These are phyloP conservation scores for Temnothorax unifasciatus DNA, from an alignment of 2,888 invertebrate genomes.

Conservation along the genomic window DNA sequence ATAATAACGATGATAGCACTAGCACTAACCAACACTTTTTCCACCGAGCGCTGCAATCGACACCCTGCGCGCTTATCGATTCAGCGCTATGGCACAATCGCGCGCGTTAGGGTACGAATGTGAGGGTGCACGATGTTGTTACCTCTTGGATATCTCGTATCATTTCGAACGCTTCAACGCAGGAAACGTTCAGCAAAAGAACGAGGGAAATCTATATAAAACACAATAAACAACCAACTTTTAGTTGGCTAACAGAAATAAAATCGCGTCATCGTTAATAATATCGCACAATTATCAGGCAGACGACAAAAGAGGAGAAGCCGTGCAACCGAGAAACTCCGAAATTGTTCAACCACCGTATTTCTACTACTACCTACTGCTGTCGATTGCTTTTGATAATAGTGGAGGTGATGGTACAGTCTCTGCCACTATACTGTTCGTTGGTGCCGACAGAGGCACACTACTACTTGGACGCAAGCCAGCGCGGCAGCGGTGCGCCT, in stretches of 20 bases:
- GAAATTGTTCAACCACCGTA: constrained; percentile 42
- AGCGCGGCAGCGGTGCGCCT: constrained; percentile 81
- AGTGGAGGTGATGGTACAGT: constrained; percentile 78
- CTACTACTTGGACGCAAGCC: constrained; percentile 84
- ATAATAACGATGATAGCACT: constrained; percentile 59
- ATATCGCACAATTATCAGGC: neutral
- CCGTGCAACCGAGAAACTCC: neutral
- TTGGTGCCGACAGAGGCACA: constrained; percentile 81
- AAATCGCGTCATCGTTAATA: neutral
- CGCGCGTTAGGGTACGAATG: constrained; percentile 41
- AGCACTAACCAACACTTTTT: constrained; percentile 84
- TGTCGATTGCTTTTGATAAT: constrained; percentile 61
- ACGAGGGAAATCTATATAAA: neutral
- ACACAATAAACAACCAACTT: neutral
- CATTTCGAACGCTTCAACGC: neutral
- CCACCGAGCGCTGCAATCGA: constrained; percentile 83
- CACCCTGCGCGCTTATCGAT: constrained; percentile 83
- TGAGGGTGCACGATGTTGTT: constrained; percentile 31
- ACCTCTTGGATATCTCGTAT: neutral
- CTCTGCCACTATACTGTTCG: constrained; percentile 79
- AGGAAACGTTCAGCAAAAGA: neutral
- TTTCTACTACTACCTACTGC: constrained; percentile 68
- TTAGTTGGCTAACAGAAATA: neutral
- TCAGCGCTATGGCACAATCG: constrained; percentile 68
- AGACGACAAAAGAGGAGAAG: neutral